Evolutionary conservation across 1,140 invertebrate species (phyloP), one percentile per base, ranked within the genome.

Genomic region (Drosophila teissieri): DNA sequence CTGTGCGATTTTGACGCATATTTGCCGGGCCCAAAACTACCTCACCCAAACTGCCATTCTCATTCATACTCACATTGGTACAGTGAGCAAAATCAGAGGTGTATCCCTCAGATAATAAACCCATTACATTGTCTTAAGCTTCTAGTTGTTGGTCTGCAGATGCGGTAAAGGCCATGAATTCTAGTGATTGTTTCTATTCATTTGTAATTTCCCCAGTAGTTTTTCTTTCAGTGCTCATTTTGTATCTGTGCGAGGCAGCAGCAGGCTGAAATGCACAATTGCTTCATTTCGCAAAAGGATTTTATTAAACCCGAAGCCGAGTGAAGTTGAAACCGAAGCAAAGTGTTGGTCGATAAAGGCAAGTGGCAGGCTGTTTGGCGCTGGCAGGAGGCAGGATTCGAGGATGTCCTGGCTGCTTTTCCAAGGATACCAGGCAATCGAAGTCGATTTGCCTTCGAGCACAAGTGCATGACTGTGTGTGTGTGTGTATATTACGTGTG

Each of bases 1-100:
- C 78, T 83, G 80, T 86, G 83, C 80, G 81, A 82, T 90, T 90
- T 84, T 80, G 86, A 90, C 86, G 85, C 85, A 90, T 86, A 90
- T 90, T 86, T 90, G 75, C 86, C 64, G 67, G 80, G 65, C 80
- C 42, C 62, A 73, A 42, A 60, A 54, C 46, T 44, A 52, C 65
- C 70, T 53, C 46, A 44, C 49, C 58, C 62, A 57, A 12, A 15
- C 56, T 42, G 14, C 51, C 52, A 19, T 49, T 65, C 48, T 44
- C 51, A 75, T 69, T 45, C 55, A 72, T 54, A 54, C 61, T 37
- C 69, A 40, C 46, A 68, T 62, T 53, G 17, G 19, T 48, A 10
- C 60, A 80, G 27, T 4, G 31, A 65, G 46, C 44, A 46, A 31
- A 40, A 37, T 8, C 0, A 31, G 2, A 8, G 31, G 31, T 10